Percentiles rank a stretch among this genome's conserved stretches.
Evolutionary conservation across 2,888 invertebrate species (phyloP).

Genomic region (Andrena trimmerana): DNA sequence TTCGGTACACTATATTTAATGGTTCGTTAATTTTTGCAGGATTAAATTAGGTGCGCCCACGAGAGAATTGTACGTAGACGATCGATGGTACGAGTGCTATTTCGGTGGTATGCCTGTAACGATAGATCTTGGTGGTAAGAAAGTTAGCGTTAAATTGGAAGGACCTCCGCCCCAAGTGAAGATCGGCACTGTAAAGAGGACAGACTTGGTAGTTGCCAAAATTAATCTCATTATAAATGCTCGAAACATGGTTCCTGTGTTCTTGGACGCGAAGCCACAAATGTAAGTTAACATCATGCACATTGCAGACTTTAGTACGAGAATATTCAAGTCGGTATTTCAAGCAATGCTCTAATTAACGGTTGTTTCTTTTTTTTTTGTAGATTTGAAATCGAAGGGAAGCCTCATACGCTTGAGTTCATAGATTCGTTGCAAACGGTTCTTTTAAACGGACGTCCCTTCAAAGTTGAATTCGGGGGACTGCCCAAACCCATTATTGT

Average conservation of each 20-base stretch:
- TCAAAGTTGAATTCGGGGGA: constrained; percentile 93
- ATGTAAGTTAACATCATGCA: constrained; percentile 82
- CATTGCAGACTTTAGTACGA: not conserved
- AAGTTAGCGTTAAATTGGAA: constrained; percentile 92
- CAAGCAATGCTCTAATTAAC: not conserved
- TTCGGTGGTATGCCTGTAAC: constrained; percentile 95
- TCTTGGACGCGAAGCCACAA: constrained; percentile 93
- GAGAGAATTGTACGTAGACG: constrained; percentile 95
- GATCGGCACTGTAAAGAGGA: constrained; percentile 92
- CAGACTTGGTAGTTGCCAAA: constrained; percentile 94
- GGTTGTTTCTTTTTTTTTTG: constrained; percentile 37
- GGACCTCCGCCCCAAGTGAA: constrained; percentile 98
- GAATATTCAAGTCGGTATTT: not conserved
- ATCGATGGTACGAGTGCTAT: constrained; percentile 95
- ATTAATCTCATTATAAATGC: constrained; percentile 94
- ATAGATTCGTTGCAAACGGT: constrained; percentile 92
- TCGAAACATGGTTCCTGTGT: constrained; percentile 91
- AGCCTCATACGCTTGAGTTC: constrained; percentile 92
- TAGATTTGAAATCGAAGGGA: constrained; percentile 89
- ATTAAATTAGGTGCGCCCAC: constrained; percentile 97
- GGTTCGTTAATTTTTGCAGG: constrained; percentile 83
- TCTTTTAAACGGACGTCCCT: constrained; percentile 92
- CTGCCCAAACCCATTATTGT: constrained; percentile 92
- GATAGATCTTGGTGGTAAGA: constrained; percentile 92
- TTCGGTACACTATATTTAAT: not conserved